Evolutionary conservation across 1,140 invertebrate genomes (phyloP).

Genomic region (Tyrophagus putrescentiae): DNA sequence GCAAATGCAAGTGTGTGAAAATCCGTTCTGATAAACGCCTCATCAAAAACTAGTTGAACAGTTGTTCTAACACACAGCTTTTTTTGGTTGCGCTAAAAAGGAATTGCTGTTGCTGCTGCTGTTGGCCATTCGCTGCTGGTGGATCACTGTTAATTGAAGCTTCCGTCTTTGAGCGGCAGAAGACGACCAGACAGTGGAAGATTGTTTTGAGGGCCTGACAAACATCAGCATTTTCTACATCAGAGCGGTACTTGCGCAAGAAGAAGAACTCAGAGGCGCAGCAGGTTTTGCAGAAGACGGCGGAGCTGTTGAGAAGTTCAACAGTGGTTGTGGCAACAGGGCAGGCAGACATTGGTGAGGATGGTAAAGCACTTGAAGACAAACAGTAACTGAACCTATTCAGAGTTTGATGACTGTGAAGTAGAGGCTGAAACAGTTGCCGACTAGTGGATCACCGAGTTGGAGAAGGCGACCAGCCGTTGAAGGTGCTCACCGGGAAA

Average conservation of each 20-base stretch:
- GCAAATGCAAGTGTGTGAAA: no score
- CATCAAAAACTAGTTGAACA: no score
- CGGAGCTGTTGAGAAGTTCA: slow-evolving; percentile 21
- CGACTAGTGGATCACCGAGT: not conserved
- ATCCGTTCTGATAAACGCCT: no score
- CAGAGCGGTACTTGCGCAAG: slow-evolving; percentile 43
- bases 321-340: not conserved
- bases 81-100: no score
- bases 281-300: slow-evolving; percentile 28
- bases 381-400: slow-evolving; percentile 4
- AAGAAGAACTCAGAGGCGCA: slow-evolving; percentile 46
- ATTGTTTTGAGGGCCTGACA: slow-evolving; percentile 26
- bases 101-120: no score
- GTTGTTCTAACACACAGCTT: no score
- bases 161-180: slow-evolving; percentile 35
- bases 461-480: not conserved
- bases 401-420: not conserved
- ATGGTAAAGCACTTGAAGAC: slow-evolving; percentile 12
- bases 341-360: slow-evolving; percentile 13
- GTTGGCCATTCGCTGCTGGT: no score
- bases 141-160: slow-evolving; percentile 1
- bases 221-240: slow-evolving; percentile 30
- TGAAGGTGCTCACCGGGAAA: not conserved
- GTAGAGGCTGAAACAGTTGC: no score
- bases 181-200: slow-evolving; percentile 50